Conservation (phyloP, 1,140 invertebrate genomes). For the Caenorhabditis remanei region DNA sequence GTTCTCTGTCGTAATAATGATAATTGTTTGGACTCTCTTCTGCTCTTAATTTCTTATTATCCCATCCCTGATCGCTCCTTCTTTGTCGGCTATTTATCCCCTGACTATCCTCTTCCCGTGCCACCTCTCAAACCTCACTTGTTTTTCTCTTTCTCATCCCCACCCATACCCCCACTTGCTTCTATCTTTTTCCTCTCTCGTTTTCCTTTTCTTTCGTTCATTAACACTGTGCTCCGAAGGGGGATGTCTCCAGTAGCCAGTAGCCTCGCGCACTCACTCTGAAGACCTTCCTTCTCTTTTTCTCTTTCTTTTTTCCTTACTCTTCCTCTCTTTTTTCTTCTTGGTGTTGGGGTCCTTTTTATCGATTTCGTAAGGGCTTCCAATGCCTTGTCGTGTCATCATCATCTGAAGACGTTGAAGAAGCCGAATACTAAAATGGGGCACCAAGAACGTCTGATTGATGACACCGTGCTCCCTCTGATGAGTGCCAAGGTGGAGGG, state of each 20-base stretch:
- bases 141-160: slow-evolving; percentile 17
- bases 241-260: neutral
- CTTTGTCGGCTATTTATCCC: slow-evolving; percentile 18
- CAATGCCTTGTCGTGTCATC: slow-evolving; percentile 13
- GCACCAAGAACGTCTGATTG: neutral
- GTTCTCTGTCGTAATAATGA: slow-evolving; percentile 30
- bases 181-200: neutral
- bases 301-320: neutral
- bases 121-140: neutral
- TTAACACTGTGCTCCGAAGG: slow-evolving; percentile 18
- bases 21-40: slow-evolving; percentile 15
- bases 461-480: neutral
- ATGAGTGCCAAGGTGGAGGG: no score
- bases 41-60: neutral
- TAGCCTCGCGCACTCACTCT: neutral
- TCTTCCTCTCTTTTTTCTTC: neutral
- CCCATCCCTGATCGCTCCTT: neutral
- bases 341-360: neutral
- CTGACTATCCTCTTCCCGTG: no score
- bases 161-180: neutral
- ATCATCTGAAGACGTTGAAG: neutral
- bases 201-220: slow-evolving; percentile 2
- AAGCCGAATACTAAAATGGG: neutral
- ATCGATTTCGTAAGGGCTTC: slow-evolving; percentile 7
- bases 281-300: neutral